Evolutionary conservation across 2,888 invertebrate species (phyloP), one percentile per base, ranked within the genome.

Genomic region (Dicyrtoma fusca): DNA sequence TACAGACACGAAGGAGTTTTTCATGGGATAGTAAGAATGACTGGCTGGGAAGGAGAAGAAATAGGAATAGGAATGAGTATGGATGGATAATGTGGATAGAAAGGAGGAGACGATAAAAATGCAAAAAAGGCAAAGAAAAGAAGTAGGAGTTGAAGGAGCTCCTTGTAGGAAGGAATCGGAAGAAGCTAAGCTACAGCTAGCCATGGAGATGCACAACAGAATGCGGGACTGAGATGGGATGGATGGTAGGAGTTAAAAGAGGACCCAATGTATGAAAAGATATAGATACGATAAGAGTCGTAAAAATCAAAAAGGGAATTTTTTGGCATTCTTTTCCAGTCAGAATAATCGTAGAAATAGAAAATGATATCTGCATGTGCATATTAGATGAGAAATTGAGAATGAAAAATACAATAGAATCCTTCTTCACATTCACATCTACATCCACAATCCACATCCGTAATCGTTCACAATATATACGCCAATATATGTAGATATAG

Each of bases 241-340:
- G 62, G 17, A 59, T 19, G 47, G 66, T 55, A 55, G 21, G 21
- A 55, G 10, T 8, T 14, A 14, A 55, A 1, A 55, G 14, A 6
- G 21, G 23, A 21, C 23, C 11, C 8, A 64, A 34, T n/a, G 65
- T 53, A 66, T 53, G 66, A 66, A 34, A 34, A 75, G 75, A 72
- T 75, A 73, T 73, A 73, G 75, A 73, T 74, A 64, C 68, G 71
- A 75, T 75, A 73, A 69, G 73, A 72, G 75, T 76, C 74, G 74
- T 76, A 76, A 76, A 75, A 76, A 74, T 74, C 74, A 74, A 76
- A 76, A 74, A 72, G 73, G 69, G 71, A 74, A 69, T 72, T 70
- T 72, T 74, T 74, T 74, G 70, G 71, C 76, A 74, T 76, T 74
- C 74, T 72, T 72, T 76, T 70, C 55, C 42, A 69, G 71, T 68